Conservation (phyloP, 2,113 vertebrate genomes). For the Scomber japonicus region DNA sequence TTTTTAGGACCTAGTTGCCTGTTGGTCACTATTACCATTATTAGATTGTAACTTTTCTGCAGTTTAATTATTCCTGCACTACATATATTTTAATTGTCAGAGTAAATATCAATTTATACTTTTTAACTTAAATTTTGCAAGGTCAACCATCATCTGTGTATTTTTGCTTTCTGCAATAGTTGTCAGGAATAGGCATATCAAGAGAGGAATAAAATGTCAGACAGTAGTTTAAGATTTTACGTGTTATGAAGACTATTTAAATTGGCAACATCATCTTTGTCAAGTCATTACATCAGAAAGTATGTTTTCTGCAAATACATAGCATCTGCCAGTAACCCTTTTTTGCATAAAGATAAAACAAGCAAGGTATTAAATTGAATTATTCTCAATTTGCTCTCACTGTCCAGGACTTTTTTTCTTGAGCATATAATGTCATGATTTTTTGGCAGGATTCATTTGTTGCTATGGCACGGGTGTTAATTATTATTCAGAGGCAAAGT, state of each 20-base stretch:
- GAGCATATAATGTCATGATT: neutral
- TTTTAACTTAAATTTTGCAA: no score
- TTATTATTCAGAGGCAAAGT: slow-evolving; percentile 36
- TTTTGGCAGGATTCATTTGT: slow-evolving; percentile 39
- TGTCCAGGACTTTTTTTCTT: neutral
- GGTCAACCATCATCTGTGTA: no score
- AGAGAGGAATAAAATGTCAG: neutral
- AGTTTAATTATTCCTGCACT: neutral
- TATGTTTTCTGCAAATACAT: neutral
- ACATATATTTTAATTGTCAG: no score
- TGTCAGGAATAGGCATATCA: neutral
- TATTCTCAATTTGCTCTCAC: neutral
- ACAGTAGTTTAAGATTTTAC: neutral
- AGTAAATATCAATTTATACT: no score
- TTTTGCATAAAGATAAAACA: slow-evolving; percentile 8
- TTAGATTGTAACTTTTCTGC: neutral
- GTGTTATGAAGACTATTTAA: neutral
- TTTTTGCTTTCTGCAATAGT: neutral
- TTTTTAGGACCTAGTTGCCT: no score
- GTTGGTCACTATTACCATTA: no score
- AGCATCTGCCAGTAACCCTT: neutral
- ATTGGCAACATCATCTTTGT: neutral
- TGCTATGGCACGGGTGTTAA: slow-evolving; percentile 13
- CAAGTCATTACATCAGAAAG: neutral
- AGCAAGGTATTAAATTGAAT: neutral